These are phyloP conservation scores for Trichacis sp. DNA, from an alignment of 2,888 invertebrate genomes.

Conservation along the genomic window DNA sequence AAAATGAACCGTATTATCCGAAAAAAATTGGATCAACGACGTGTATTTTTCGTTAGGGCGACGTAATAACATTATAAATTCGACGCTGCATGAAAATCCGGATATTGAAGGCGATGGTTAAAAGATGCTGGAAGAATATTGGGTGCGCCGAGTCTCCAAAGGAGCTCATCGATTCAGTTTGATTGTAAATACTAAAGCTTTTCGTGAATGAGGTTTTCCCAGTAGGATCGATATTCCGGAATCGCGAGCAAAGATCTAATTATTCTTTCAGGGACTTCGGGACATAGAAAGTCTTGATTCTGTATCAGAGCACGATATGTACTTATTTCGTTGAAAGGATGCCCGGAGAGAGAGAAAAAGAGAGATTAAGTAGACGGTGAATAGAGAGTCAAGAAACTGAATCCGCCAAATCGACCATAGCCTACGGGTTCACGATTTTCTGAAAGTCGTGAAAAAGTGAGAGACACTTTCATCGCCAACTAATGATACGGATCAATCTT, in stretches of 20 bases:
- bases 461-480: slow-evolving; percentile 27
- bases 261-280: slow-evolving; percentile 41
- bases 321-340: slow-evolving; percentile 38
- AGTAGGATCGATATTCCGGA: slow-evolving; percentile 34
- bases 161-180: slow-evolving; percentile 35
- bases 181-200: slow-evolving; percentile 36
- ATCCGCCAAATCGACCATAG: slow-evolving; percentile 42
- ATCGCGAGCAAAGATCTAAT: slow-evolving; percentile 44
- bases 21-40: not conserved
- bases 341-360: slow-evolving; percentile 31
- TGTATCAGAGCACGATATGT: slow-evolving; percentile 39
- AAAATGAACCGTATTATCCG: slow-evolving; percentile 11
- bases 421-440: slow-evolving; percentile 27
- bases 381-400: slow-evolving; percentile 41
- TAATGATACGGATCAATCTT: slow-evolving; percentile 27
- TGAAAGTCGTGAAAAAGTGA: slow-evolving; percentile 12
- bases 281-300: slow-evolving; percentile 43
- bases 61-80: not conserved
- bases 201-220: slow-evolving; percentile 32
- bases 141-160: slow-evolving; percentile 25
- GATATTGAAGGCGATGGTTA: slow-evolving; percentile 24
- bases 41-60: not conserved
- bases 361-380: slow-evolving; percentile 40
- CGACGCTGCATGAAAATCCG: slow-evolving; percentile 12
- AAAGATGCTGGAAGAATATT: slow-evolving; percentile 14